A percentile compares a stretch with the other conserved stretches of the same genome.
Conservation (phyloP, 2,113 vertebrate genomes). For the Equus quagga region DNA sequence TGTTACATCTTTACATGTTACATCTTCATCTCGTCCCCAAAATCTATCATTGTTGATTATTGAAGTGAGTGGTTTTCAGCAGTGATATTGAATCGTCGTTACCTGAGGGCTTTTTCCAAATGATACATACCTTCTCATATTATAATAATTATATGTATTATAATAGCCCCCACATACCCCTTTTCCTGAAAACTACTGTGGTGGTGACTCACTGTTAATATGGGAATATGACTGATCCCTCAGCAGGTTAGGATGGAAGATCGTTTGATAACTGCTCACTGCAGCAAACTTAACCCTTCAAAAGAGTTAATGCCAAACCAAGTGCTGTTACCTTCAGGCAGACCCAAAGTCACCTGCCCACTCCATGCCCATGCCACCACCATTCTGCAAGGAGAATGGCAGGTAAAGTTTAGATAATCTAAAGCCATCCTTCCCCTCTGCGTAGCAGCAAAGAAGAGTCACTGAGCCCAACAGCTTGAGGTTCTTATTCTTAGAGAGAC, state of each 20-base stretch:
- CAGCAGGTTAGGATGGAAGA: neutral
- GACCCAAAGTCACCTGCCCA: neutral
- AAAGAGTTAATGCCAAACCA: neutral
- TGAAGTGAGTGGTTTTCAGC: constrained; percentile 41
- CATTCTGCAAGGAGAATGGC: neutral
- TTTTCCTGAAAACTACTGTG: neutral
- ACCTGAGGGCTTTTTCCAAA: neutral
- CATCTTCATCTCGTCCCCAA: neutral
- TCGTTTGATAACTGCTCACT: neutral
- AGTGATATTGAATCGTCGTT: neutral
- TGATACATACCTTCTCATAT: neutral
- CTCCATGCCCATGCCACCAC: neutral
- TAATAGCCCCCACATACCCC: neutral
- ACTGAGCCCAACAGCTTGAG: neutral
- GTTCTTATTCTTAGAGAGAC: neutral
- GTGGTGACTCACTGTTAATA: neutral
- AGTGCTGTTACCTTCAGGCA: neutral
- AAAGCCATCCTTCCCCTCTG: neutral
- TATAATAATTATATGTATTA: neutral
- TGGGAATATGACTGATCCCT: neutral
- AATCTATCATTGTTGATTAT: neutral
- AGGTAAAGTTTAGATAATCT: neutral
- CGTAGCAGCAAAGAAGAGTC: neutral
- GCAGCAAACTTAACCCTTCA: neutral
- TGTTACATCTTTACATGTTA: neutral